phyloP scores from a whole-genome alignment of 92 coral and sea anemone genomes.

The Anthopleura xanthogrammica region DNA sequence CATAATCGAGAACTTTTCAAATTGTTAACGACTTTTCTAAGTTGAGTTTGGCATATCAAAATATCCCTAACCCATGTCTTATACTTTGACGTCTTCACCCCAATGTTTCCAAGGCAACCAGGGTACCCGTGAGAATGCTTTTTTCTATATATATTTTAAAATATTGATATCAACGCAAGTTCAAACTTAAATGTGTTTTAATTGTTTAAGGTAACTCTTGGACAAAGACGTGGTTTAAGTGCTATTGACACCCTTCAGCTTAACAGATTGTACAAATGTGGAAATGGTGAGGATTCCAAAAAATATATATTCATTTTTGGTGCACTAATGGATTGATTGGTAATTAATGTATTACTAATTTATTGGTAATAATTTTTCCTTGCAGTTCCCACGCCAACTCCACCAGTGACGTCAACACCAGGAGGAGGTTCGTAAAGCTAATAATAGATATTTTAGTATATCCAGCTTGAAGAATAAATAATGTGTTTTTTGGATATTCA shows the following conservation, averaged over 20 bases:
- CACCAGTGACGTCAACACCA: background rate
- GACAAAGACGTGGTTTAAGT: constrained; percentile 31
- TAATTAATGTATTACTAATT: background rate
- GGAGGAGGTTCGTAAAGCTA: background rate
- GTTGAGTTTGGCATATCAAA: no score
- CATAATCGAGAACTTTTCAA: no score
- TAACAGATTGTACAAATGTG: constrained; percentile 35
- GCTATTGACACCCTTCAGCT: constrained; percentile 18
- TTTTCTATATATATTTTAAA: background rate
- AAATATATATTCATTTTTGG: background rate
- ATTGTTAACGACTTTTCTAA: no score
- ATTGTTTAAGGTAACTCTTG: constrained; percentile 17
- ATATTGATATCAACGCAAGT: no score
- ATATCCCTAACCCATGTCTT: no score
- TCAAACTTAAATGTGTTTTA: background rate
- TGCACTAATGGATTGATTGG: background rate
- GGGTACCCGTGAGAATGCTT: no score
- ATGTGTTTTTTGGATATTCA: no score
- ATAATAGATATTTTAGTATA: no score
- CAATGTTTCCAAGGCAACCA: no score
- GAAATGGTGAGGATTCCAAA: background rate
- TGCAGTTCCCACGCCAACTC: background rate
- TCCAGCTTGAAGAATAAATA: no score
- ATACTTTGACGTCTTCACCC: no score
- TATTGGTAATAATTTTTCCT: background rate